phyloP scores from a whole-genome alignment of 2,888 invertebrate genomes.

The Parascotia fuliginaria region DNA sequence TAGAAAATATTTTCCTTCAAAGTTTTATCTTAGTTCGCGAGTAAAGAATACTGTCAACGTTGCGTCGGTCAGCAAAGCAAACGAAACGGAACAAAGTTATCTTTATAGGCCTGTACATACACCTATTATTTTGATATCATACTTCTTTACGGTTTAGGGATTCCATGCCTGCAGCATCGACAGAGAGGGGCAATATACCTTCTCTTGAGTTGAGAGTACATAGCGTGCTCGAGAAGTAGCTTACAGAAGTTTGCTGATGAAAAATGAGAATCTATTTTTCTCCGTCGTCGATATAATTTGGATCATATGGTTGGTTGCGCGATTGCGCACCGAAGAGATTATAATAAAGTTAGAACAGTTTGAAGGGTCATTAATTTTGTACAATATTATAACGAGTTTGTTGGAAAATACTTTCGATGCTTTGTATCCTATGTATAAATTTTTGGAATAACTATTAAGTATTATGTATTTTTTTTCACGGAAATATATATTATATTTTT shows the following conservation, averaged over 20 bases:
- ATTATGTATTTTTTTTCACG: too few relatives aligned
- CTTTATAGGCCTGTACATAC: constrained; percentile 51
- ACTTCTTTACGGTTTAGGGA: constrained; percentile 41
- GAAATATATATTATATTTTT: too few relatives aligned
- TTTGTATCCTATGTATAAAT: constrained; percentile 29
- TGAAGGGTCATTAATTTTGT: constrained; percentile 68
- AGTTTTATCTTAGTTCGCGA: constrained; percentile 38
- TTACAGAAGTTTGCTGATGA: constrained; percentile 56
- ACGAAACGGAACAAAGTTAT: constrained; percentile 49
- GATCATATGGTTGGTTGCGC: constrained; percentile 70
- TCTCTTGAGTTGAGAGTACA: constrained; percentile 37
- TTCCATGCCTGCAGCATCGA: constrained; percentile 22
- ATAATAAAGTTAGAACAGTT: constrained; percentile 67
- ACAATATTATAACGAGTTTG: constrained; percentile 56
- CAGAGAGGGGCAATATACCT: constrained; percentile 38
- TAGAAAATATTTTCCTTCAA: constrained; percentile 30
- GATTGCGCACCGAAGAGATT: constrained; percentile 68
- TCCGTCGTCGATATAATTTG: constrained; percentile 68
- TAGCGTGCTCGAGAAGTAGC: constrained; percentile 38
- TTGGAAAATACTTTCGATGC: constrained; percentile 50
- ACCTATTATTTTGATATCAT: constrained; percentile 53
- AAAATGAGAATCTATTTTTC: constrained; percentile 76
- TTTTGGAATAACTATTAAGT: constrained; percentile 11
- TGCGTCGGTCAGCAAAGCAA: constrained; percentile 48
- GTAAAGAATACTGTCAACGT: constrained; percentile 47